Base-by-base conservation (phyloP, 2,113 vertebrate genomes). In the Tursiops truncatus region DNA sequence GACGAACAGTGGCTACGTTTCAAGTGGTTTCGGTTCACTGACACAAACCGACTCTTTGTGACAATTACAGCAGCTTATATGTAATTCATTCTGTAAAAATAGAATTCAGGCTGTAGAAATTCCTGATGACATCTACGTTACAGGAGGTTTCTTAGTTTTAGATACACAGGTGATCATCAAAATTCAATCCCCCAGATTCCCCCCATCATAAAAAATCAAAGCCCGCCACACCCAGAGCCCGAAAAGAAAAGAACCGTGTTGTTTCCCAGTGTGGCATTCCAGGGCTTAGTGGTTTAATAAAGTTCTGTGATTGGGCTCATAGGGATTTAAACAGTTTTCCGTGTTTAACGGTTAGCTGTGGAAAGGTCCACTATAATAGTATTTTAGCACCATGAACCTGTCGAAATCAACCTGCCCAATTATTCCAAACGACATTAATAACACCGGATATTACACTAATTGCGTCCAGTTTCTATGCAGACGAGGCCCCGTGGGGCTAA, bases 381-480 rank as follows among this genome's bases (percentile, higher is more conserved):
- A 98, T 98, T 98, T 99, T 98, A 99, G 98, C 98, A 97, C 98
- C 98, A 98, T 98, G 98, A 99, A 98, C 98, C 98, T 99, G 99
- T 99, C 99, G 97, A 98, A 98, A 98, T 97, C 98, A 98, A 98
- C 99, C 98, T 98, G 98, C 98, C 98, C 98, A 99, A 99, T 99
- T 99, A 99, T 97, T 97, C 98, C 98, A 97, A 98, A 98, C 97
- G 98, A 98, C 98, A 98, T 98, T 98, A 98, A 98, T 98, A 99
- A 98, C 95, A 95, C 98, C 89, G 84, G 98, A 98, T 98, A 98
- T 98, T 98, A 98, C 98, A 98, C 98, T 99, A 99, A 99, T 99
- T 99, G 98, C 97, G 98, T 98, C 99, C 98, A 98, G 98, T 98
- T 98, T 98, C 98, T 98, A 98, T 99, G 98, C 98, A 98, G 99